Percentiles rank a stretch among this genome's conserved stretches.
phyloP scores from a whole-genome alignment of 35 echinoderm and acorn worm genomes.

The Stichopus chloronotus region DNA sequence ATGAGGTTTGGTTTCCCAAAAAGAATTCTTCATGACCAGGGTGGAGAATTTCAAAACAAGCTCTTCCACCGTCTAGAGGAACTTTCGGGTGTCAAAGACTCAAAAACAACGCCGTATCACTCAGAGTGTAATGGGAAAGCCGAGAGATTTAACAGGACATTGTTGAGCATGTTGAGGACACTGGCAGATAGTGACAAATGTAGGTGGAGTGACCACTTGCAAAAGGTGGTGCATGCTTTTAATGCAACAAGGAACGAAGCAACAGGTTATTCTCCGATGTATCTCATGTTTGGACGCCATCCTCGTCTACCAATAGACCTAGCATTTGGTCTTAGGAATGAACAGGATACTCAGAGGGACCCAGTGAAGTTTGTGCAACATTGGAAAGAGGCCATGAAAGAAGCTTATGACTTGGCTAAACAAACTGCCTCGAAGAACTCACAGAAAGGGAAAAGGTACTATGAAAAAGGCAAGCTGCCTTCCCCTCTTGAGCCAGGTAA shows the following conservation, averaged over 20 bases:
- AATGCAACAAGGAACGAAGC: conserved; percentile 28
- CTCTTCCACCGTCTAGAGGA: conserved; percentile 69
- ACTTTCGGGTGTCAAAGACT: conserved; percentile 4
- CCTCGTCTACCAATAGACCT: conserved; percentile 35
- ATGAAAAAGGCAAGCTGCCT: conserved; percentile 3
- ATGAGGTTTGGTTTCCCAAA: conserved; percentile 60
- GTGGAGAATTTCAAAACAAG: conserved; percentile 52
- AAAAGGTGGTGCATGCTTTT: conserved; percentile 12
- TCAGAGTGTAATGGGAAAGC: conserved; percentile 56
- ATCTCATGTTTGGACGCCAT: not conserved
- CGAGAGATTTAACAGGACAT: conserved; percentile 41
- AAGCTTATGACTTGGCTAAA: not conserved
- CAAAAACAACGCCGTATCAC: conserved; percentile 70
- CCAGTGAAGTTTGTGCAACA: not conserved
- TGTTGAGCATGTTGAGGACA: not conserved
- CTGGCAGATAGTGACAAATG: not conserved
- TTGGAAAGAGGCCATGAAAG: conserved; percentile 16
- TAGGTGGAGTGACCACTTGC: conserved; percentile 22
- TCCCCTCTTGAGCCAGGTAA: conserved; percentile 52
- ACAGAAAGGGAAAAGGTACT: not conserved
- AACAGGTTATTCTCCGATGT: not conserved
- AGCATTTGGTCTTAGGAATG: not conserved
- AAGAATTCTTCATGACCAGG: conserved; percentile 73
- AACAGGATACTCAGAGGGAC: not conserved
- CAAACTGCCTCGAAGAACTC: not conserved